phyloP scores from a whole-genome alignment of 2,797 vertebrate genomes.

The Pagetopsis macropterus region DNA sequence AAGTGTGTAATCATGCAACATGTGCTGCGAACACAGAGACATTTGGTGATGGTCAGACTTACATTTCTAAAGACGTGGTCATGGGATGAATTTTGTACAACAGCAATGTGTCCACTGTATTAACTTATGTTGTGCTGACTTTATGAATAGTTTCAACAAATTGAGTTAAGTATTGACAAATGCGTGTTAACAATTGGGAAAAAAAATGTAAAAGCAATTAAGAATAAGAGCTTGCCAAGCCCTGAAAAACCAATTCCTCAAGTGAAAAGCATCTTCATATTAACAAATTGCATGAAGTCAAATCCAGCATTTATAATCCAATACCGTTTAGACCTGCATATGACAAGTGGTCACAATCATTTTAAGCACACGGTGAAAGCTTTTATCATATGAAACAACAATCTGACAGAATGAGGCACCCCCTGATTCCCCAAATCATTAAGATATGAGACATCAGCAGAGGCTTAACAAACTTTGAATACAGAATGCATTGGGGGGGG shows the following conservation, averaged over 20 bases:
- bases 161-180: not conserved
- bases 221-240: conserved; percentile 62
- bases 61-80: too few relatives aligned
- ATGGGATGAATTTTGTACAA: too few relatives aligned
- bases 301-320: conserved; percentile 50
- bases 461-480: conserved; percentile 31
- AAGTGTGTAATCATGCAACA: too few relatives aligned
- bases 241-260: conserved; percentile 82
- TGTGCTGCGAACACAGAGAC: too few relatives aligned
- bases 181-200: not conserved
- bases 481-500: too few relatives aligned
- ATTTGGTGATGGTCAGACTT: too few relatives aligned
- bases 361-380: conserved; percentile 44
- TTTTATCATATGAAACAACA: conserved; percentile 62
- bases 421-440: conserved; percentile 29
- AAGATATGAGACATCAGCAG: conserved; percentile 41
- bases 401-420: conserved; percentile 18
- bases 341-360: conserved; percentile 37
- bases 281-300: conserved; percentile 65
- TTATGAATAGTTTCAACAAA: not conserved
- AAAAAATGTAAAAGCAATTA: conserved; percentile 69
- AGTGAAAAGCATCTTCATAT: conserved; percentile 83
- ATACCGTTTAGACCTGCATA: conserved; percentile 38
- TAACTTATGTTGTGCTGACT: not conserved
- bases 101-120: too few relatives aligned